Conservation (phyloP, 2,797 vertebrate genomes). For the Myripristis jacobus region DNA sequence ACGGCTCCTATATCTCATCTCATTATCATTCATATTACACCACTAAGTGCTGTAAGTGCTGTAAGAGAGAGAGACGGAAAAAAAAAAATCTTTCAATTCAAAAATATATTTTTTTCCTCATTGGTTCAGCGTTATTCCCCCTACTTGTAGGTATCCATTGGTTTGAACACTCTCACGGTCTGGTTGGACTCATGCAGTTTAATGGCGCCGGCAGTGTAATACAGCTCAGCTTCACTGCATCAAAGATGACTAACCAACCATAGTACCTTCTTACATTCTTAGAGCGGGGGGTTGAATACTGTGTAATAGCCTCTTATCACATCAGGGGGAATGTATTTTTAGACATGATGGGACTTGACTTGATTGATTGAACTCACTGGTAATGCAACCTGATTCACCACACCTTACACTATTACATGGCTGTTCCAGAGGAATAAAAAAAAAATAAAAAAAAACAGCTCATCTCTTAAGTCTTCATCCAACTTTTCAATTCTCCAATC, state of each 20-base stretch:
- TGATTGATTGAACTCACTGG: constrained; percentile 23
- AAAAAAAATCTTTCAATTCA: constrained; percentile 44
- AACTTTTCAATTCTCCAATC: constrained; percentile 20
- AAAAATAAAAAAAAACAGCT: neutral
- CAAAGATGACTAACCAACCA: constrained; percentile 58
- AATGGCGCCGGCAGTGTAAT: constrained; percentile 35
- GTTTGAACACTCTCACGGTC: constrained; percentile 57
- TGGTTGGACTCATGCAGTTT: constrained; percentile 47
- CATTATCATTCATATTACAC: constrained; percentile 76
- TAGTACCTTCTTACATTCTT: constrained; percentile 25
- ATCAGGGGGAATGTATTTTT: constrained; percentile 26
- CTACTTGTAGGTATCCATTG: constrained; percentile 35
- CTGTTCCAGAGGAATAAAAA: neutral
- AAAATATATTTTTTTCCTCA: constrained; percentile 50
- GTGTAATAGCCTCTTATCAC: constrained; percentile 22
- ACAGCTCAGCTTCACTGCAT: constrained; percentile 40
- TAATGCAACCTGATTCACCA: neutral
- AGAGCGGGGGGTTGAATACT: constrained; percentile 24
- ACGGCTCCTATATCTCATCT: constrained; percentile 50
- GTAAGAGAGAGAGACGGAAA: constrained; percentile 3
- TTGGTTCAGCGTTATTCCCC: constrained; percentile 48
- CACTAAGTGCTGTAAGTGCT: constrained; percentile 57
- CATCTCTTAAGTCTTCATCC: constrained; percentile 23
- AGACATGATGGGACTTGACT: constrained; percentile 9
- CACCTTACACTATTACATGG: constrained; percentile 16